Base-by-base conservation (phyloP, 2,888 invertebrate genomes). In the Colletes collaris region DNA sequence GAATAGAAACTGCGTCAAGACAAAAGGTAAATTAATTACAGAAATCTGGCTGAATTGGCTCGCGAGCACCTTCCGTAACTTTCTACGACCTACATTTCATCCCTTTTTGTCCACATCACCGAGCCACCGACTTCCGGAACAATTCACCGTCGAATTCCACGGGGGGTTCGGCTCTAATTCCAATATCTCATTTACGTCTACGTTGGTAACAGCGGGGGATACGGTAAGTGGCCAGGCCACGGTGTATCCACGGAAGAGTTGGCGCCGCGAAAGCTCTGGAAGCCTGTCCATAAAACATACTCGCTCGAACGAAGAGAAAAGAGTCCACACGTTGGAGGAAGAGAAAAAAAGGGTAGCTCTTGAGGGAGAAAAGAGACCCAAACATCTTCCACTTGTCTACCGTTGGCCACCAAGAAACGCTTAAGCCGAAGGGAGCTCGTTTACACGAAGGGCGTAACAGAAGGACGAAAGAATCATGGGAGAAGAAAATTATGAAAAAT, bases 221-320 rank as follows among this genome's bases (percentile, higher is more conserved):
- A 52, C 59, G 59, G 59, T 56, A 69, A 70, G 55, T 55, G n/a
- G 60, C 53, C 63, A 46, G 64, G 19, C 16, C 16, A 16, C 16
- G 16, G 16, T 16, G 16, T 16, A 79, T 75, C 71, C 35, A 55
- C 37, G 71, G 71, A 71, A 76, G 74, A 71, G 63, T 81, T 82
- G 85, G 86, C 86, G 85, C 85, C 87, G 79, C 77, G 77, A 70
- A 76, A 79, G 70, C 79, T 76, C 84, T 77, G 73, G 84, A 85
- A 86, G 85, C 74, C 74, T 86, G 87, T 89, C 86, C 84, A 89
- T 89, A 89, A 89, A 89, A 89, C 86, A 89, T 87, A 81, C 63
- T 55, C 64, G 74, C 73, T 58, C 64, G 67, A 68, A 64, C 49
- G 27, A 64, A 37, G 53, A 66, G 64, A 60, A 67, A 58, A 62